A percentile compares a stretch with the other conserved stretches of the same genome.
These are phyloP conservation scores for Esox masquinongy DNA, from an alignment of 2,797 vertebrate genomes.

Conservation along the genomic window DNA sequence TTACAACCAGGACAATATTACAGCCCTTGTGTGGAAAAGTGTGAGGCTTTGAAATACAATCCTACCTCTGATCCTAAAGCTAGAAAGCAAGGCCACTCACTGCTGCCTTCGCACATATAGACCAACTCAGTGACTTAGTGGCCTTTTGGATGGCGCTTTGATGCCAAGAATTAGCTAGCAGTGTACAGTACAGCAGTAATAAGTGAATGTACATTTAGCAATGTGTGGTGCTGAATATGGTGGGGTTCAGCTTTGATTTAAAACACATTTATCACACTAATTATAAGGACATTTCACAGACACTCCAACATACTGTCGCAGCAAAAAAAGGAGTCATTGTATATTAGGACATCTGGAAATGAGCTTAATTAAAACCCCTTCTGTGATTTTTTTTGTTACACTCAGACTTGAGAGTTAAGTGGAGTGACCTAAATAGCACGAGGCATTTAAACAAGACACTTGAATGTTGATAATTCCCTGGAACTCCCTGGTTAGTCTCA, in stretches of 20 bases:
- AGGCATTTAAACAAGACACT: constrained; percentile 10
- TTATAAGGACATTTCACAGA: background rate
- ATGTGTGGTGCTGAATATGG: background rate
- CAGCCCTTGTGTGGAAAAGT: too few relatives aligned
- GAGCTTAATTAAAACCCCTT: background rate
- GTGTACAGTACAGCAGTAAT: too few relatives aligned
- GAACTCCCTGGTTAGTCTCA: constrained; percentile 2
- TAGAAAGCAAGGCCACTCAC: too few relatives aligned
- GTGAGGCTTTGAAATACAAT: too few relatives aligned
- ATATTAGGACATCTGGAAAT: constrained; percentile 5
- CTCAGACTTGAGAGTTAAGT: constrained; percentile 3
- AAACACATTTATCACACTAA: background rate
- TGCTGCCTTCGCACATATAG: too few relatives aligned
- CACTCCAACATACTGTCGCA: background rate
- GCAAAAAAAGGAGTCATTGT: background rate
- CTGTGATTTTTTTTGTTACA: background rate
- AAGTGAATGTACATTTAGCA: background rate
- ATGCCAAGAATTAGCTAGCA: too few relatives aligned
- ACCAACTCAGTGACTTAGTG: too few relatives aligned
- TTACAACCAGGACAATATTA: too few relatives aligned
- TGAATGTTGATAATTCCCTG: constrained; percentile 25
- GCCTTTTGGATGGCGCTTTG: too few relatives aligned
- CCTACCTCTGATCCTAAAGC: too few relatives aligned
- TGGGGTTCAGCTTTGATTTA: background rate
- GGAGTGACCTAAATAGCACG: constrained; percentile 32